Evolutionary conservation across 92 coral and sea anemone genomes (phyloP).

Genomic region (Desmophyllum pertusum): DNA sequence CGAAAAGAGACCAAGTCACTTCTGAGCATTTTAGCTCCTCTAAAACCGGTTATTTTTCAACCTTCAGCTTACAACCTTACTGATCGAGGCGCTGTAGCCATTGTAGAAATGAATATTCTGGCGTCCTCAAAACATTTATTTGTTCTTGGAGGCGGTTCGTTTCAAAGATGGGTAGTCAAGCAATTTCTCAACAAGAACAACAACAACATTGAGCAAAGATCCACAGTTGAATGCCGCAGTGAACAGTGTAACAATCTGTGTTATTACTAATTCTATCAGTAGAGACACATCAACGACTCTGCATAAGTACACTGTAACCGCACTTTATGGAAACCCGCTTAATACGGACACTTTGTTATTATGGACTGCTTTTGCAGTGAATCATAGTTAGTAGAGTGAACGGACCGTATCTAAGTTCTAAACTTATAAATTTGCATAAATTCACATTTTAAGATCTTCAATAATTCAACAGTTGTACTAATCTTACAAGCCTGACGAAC

Average conservation of each 20-base stretch:
- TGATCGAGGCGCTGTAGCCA: constrained; percentile 77
- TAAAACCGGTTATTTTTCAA: constrained; percentile 59
- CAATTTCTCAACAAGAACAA: constrained; percentile 65
- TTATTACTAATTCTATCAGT: neutral
- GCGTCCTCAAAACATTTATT: constrained; percentile 74
- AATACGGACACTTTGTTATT: no score
- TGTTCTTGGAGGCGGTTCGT: constrained; percentile 89
- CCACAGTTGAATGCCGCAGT: neutral
- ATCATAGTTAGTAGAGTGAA: no score
- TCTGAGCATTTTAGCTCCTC: constrained; percentile 36
- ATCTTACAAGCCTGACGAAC: no score
- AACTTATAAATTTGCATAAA: no score
- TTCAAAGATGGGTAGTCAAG: constrained; percentile 79
- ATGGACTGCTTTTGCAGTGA: no score
- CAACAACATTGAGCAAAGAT: neutral
- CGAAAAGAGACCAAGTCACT: constrained; percentile 59
- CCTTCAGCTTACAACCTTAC: constrained; percentile 68
- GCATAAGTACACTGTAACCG: no score
- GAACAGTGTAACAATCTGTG: neutral
- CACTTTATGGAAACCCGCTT: no score
- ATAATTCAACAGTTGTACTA: no score
- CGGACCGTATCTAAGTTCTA: no score
- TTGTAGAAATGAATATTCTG: constrained; percentile 85
- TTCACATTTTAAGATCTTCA: no score
- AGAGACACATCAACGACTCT: no score